Base-by-base conservation (phyloP, 2,113 vertebrate species). In the Spheniscus mendiculus region DNA sequence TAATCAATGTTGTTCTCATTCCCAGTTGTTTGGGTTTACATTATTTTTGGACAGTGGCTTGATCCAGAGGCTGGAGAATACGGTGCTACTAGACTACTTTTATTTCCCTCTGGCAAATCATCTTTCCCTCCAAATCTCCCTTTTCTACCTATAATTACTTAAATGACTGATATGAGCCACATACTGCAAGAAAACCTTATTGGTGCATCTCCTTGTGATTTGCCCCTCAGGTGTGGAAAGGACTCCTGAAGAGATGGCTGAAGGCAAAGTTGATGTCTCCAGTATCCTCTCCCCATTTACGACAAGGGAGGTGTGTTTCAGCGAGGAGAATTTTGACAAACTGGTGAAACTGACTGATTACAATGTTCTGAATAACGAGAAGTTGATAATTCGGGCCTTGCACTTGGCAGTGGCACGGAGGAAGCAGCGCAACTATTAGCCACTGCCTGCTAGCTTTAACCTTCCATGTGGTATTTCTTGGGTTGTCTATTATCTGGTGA, bases 301-400 rank as follows among this genome's bases (percentile, higher is more conserved):
- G 3, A 98, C 98, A 52, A 89, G 89, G 34, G 97, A 98, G 29
- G 93, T 99, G 83, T 98, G 98, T 65, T 99, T 99, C 94, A 97
- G 97, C 25, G 92, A 98, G 53, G 89, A 96, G 55, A 98, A 99
- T 84, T 99, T 98, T 53, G 97, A 98, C 71, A 96, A 82, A 34
- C 94, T 99, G 83, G 96, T 98, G 90, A 94, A 96, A 5, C 94
- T 99, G 91, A 98, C 97, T 32, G 88, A 98, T 70, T 99, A 99
- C 83, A 99, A 99, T 3, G 17, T 99, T 5, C 56, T 61, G 53
- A 99, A 98, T 96, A 99, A 98, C 2, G 98, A 97, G 82, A 88
- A 86, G 2, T 12, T 91, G 74, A 98, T 99, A 78, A 81, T 98
- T 26, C 79, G 87, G 78, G 98, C 97, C 50, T 82, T 98, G 89